These are phyloP conservation scores for Gobiocypris rarus DNA, from an alignment of 2,113 vertebrate species.

Conservation along the genomic window DNA sequence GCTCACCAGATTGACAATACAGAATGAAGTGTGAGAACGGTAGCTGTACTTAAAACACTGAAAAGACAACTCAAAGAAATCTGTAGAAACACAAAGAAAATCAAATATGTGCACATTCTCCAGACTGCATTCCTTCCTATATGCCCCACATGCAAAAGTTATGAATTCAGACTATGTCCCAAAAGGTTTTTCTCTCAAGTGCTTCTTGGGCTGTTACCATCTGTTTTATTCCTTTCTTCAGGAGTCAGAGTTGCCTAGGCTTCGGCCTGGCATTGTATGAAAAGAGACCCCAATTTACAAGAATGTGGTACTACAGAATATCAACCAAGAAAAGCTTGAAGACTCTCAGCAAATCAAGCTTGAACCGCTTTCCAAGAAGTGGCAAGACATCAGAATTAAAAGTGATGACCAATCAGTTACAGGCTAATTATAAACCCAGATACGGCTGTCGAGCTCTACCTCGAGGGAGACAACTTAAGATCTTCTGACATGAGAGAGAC, in stretches of 20 bases:
- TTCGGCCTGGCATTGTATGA: slow-evolving; percentile 47
- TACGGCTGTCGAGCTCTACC: slow-evolving; percentile 47
- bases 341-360: slow-evolving; percentile 52
- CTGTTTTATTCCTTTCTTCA: slow-evolving; percentile 57
- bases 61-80: neutral
- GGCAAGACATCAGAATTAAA: slow-evolving; percentile 73
- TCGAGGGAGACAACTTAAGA: slow-evolving; percentile 54
- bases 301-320: slow-evolving; percentile 39
- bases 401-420: slow-evolving; percentile 59
- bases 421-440: slow-evolving; percentile 63
- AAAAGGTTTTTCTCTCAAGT: slow-evolving; percentile 21
- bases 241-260: slow-evolving; percentile 42
- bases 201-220: slow-evolving; percentile 41
- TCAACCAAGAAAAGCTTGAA: slow-evolving; percentile 38
- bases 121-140: slow-evolving; percentile 10
- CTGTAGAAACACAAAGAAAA: neutral
- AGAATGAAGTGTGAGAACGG: neutral
- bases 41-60: neutral
- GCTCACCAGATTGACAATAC: neutral
- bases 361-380: slow-evolving; percentile 66
- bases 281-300: slow-evolving; percentile 42
- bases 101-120: neutral
- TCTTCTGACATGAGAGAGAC: slow-evolving; percentile 56
- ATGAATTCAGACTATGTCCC: slow-evolving; percentile 55
- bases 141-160: slow-evolving; percentile 45